These are phyloP conservation scores for Lottia gigantea DNA, from an alignment of 2,888 invertebrate species.

Conservation along the genomic window DNA sequence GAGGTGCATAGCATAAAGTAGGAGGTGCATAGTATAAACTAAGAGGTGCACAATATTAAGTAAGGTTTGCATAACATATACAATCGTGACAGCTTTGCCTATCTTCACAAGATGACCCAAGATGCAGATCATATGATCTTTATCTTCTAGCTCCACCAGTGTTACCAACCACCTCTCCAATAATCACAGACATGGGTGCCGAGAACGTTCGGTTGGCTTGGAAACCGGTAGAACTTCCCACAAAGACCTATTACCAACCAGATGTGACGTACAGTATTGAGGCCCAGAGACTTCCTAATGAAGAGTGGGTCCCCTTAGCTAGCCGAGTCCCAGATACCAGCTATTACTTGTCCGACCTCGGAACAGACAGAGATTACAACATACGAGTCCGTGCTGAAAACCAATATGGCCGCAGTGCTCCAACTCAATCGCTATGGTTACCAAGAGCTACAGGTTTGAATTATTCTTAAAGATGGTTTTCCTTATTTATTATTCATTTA, in stretches of 20 bases:
- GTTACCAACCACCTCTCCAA: constrained; percentile 49
- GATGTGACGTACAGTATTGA: constrained; percentile 56
- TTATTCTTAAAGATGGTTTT: too few species aligned
- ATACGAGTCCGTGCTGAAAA: constrained; percentile 96
- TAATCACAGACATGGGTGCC: constrained; percentile 54
- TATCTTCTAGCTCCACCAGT: constrained; percentile 46
- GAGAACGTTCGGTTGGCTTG: constrained; percentile 58
- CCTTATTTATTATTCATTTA: too few species aligned
- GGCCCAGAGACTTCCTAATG: constrained; percentile 47
- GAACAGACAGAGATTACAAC: constrained; percentile 93
- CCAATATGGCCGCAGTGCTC: constrained; percentile 95
- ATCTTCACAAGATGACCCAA: too few species aligned
- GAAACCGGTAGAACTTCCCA: constrained; percentile 51
- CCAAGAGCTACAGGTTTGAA: constrained; percentile 59
- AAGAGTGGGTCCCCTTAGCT: constrained; percentile 49
- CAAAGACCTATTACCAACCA: constrained; percentile 26
- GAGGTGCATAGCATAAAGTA: too few species aligned
- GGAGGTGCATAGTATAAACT: too few species aligned
- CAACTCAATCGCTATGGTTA: constrained; percentile 82
- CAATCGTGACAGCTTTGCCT: too few species aligned
- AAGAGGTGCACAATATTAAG: too few species aligned
- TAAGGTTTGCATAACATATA: too few species aligned
- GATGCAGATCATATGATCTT: not conserved
- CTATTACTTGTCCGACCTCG: constrained; percentile 71
- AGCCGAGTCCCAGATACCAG: constrained; percentile 51